A percentile compares a stretch with the other conserved stretches of the same genome.
Conservation (phyloP, 2,797 vertebrate species). For the Bradypodion pumilum region DNA sequence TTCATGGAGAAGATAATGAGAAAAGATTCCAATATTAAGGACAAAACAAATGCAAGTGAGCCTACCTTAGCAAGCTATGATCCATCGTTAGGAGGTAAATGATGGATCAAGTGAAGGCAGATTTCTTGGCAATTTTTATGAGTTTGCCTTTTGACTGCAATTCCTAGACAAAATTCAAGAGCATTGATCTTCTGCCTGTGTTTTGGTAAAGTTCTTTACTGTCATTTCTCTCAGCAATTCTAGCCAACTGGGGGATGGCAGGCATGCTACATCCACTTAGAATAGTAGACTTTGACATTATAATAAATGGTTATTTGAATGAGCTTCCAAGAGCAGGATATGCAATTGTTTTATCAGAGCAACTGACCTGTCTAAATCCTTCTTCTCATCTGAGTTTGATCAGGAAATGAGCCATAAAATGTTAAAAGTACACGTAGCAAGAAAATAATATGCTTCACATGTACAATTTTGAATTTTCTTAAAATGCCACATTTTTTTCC, state of each 20-base stretch:
- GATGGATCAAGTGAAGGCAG: not conserved
- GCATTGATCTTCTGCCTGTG: not conserved
- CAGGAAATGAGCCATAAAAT: not conserved
- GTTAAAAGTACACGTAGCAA: not conserved
- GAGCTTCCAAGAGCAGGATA: not conserved
- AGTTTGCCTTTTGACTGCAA: not conserved
- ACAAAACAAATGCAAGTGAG: not conserved
- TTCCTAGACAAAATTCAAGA: not conserved
- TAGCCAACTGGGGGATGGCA: not conserved
- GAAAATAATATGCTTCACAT: not conserved
- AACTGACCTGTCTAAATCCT: not conserved
- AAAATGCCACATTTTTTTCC: too few species aligned
- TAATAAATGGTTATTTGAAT: not conserved
- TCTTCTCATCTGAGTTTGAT: constrained; percentile 14
- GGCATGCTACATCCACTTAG: not conserved
- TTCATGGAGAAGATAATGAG: not conserved
- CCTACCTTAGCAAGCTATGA: not conserved
- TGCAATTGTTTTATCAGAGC: not conserved
- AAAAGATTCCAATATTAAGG: not conserved
- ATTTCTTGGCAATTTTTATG: not conserved
- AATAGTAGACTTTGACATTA: not conserved
- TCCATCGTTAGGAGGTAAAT: not conserved
- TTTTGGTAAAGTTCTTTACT: not conserved
- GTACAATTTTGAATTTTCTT: too few species aligned
- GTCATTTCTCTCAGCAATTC: not conserved